These are phyloP conservation scores for Rattus rattus DNA, from an alignment of 2,113 vertebrate genomes.

Conservation along the genomic window DNA sequence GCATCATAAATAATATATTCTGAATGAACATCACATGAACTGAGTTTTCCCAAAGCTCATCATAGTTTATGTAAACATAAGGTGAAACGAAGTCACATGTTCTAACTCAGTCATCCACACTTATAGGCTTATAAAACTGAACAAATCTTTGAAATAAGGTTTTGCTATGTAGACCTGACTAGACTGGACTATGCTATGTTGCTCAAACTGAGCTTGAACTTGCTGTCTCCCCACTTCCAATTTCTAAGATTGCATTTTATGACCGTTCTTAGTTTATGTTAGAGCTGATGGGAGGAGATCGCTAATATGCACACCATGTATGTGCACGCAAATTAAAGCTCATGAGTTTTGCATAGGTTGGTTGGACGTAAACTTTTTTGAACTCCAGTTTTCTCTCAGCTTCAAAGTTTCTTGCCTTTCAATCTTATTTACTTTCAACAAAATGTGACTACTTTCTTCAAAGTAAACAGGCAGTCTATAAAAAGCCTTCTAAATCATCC, in stretches of 20 bases:
- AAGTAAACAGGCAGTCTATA: constrained; percentile 82
- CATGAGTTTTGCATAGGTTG: constrained; percentile 56
- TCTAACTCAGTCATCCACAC: constrained; percentile 48
- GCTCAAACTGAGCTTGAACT: too few relatives aligned
- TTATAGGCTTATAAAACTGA: neutral
- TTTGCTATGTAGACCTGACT: too few relatives aligned
- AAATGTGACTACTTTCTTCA: constrained; percentile 80
- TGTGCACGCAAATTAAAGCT: neutral
- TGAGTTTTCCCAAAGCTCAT: constrained; percentile 58
- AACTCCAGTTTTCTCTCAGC: constrained; percentile 63
- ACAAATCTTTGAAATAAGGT: too few relatives aligned
- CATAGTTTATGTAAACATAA: neutral
- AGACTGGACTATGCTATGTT: too few relatives aligned
- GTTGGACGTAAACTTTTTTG: constrained; percentile 53
- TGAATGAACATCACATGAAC: constrained; percentile 51
- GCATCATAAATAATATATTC: constrained; percentile 42
- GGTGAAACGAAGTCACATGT: constrained; percentile 21
- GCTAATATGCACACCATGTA: too few relatives aligned
- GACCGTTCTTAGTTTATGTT: too few relatives aligned
- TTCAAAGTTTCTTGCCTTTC: constrained; percentile 68
- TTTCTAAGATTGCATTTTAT: too few relatives aligned
- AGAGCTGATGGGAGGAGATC: too few relatives aligned
- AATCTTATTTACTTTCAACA: constrained; percentile 76
- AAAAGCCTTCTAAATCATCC: constrained; percentile 80
- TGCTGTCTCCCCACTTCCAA: too few relatives aligned